Evolutionary conservation across 2,888 invertebrate genomes (phyloP), one percentile per base, ranked within the genome.

Genomic region (Andrena fulva): DNA sequence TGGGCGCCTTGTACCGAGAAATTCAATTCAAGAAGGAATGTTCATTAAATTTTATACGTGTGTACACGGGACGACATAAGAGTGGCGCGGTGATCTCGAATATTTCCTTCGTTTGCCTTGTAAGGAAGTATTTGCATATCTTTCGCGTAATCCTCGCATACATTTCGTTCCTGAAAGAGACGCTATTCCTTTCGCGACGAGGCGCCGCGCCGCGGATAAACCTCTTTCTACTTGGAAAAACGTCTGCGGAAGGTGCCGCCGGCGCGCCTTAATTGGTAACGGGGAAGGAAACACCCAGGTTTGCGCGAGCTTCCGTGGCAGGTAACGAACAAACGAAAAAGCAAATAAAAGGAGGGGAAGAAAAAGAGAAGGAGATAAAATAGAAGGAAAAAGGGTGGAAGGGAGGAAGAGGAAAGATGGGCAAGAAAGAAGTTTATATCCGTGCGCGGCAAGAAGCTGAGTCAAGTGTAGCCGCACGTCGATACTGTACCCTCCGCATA

Each of bases 401-500:
- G 42, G 20, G 52, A 24, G 27, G 27, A 59, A 59, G 20, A 48
- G 27, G 52, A 42, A 48, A 31, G 12, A n/a, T 29, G n/a, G 20
- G 52, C 7, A 67, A 52, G 52, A 67, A 67, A 56, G 56, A 24
- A 56, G 52, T 52, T 52, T 52, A 52, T 52, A 68, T 68, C 52
- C 31, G 29, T 20, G 60, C 74, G 12, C 27, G 31, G 69, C 31
- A 33, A 71, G 76, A 71, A 72, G 73, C 72, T 62, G 73, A 63
- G 63, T 71, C 66, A 73, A 82, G 77, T 78, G 74, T 64, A 67
- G 56, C 75, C 29, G 77, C 73, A 83, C 81, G 84, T 89, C 87
- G 80, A 89, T 85, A 87, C 76, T 59, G 60, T 75, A 76, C 77
- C 75, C 73, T 84, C 66, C 27, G 75, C 80, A 81, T 77, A 84